A percentile compares a stretch with the other conserved stretches of the same genome.
Evolutionary conservation across 64 coral and sea anemone species (phyloP).

Genomic region (Astreopora myriophthalma): DNA sequence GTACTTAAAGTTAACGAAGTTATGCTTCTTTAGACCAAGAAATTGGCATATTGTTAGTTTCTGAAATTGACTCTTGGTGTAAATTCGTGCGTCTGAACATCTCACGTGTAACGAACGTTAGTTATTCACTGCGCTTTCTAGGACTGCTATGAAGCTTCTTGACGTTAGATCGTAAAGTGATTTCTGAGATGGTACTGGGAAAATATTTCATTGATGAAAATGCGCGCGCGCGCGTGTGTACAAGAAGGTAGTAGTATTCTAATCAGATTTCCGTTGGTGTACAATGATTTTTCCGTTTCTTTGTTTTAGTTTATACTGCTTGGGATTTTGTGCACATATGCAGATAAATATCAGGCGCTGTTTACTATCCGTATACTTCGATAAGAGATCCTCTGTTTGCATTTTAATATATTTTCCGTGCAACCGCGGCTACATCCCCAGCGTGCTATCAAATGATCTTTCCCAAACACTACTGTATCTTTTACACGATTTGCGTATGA

Average conservation of each 20-base stretch:
- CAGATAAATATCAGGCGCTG: background rate
- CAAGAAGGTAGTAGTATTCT: background rate
- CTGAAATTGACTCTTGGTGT: background rate
- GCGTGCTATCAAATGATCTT: constrained; percentile 28
- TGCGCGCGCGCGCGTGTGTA: background rate
- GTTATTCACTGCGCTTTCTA: background rate
- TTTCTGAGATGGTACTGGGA: background rate
- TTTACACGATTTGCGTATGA: background rate
- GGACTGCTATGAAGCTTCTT: background rate
- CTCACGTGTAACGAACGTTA: background rate
- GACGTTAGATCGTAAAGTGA: background rate
- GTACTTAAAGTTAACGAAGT: no score
- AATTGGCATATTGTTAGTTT: background rate
- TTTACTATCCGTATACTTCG: background rate
- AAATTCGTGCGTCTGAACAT: background rate
- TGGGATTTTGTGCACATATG: background rate
- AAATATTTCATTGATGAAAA: constrained; percentile 27
- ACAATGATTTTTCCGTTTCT: background rate
- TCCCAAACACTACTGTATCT: background rate
- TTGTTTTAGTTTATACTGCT: background rate
- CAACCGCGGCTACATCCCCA: background rate
- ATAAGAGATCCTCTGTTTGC: background rate
- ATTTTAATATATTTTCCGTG: background rate
- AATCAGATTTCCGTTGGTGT: constrained; percentile 44
- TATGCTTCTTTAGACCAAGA: background rate